These are phyloP conservation scores for Ichneumoninae sp. DNA, from an alignment of 2,888 invertebrate genomes.

Conservation along the genomic window DNA sequence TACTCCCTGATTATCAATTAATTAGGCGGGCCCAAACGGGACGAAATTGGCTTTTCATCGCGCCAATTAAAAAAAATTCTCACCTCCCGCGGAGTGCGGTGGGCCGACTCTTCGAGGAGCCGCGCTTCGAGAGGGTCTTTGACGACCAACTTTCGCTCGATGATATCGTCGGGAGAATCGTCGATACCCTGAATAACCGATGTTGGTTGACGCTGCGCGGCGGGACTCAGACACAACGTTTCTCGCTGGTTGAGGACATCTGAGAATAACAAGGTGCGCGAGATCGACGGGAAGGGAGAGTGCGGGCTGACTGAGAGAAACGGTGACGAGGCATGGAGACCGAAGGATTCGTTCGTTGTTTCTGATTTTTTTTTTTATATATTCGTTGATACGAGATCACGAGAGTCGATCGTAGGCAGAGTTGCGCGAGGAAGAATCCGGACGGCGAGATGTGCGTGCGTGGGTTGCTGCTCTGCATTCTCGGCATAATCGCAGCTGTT, in stretches of 20 bases:
- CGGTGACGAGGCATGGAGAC: conserved; percentile 21
- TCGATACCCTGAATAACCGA: not conserved
- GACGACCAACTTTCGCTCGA: conserved; percentile 5
- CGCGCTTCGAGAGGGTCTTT: conserved; percentile 12
- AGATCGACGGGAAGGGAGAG: not conserved
- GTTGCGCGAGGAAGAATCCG: conserved; percentile 37
- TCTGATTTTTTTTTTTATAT: conserved; percentile 23
- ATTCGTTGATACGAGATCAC: conserved; percentile 13
- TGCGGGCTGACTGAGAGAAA: conserved; percentile 2
- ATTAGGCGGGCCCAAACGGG: conserved; percentile 44
- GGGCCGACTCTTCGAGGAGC: not conserved
- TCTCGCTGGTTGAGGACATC: not conserved
- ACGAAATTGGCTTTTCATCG: conserved; percentile 63
- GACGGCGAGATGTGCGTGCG: conserved; percentile 72
- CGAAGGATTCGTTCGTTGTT: conserved; percentile 1
- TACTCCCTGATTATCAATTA: conserved; percentile 62
- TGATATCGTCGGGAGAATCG: not conserved
- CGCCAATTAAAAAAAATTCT: conserved; percentile 63
- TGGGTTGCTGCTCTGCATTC: conserved; percentile 76
- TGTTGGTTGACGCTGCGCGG: not conserved
- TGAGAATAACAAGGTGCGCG: not conserved
- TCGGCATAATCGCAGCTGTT: conserved; percentile 76
- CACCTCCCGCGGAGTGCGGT: conserved; percentile 6
- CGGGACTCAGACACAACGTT: not conserved
- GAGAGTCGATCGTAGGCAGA: conserved; percentile 36